Conservation (phyloP, 2,113 vertebrate genomes). For the Cricetomys ansorgei region DNA sequence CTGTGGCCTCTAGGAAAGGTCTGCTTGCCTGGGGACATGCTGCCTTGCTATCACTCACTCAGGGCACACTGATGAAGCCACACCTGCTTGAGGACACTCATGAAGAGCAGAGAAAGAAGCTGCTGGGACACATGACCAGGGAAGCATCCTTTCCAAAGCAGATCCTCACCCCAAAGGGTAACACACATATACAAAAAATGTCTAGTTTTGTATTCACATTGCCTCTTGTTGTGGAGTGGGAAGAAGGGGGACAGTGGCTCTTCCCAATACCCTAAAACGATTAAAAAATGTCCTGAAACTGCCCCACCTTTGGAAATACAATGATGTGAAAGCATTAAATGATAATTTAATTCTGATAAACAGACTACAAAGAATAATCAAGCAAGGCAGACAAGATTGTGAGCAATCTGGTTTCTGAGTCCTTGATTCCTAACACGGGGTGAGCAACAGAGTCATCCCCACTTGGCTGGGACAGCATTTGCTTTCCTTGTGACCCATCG, state of each 20-base stretch:
- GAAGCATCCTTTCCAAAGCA: neutral
- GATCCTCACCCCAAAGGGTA: neutral
- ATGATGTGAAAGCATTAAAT: neutral
- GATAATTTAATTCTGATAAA: neutral
- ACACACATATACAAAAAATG: neutral
- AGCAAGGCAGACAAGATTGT: neutral
- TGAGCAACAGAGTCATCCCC: neutral
- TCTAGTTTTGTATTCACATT: neutral
- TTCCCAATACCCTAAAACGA: neutral
- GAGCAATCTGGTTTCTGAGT: neutral
- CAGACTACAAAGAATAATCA: neutral
- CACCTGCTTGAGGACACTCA: neutral
- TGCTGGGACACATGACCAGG: neutral
- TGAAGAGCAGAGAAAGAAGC: neutral
- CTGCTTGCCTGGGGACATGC: neutral
- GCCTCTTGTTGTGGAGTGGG: neutral
- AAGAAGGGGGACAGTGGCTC: neutral
- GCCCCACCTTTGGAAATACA: neutral
- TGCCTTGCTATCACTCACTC: neutral
- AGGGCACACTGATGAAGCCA: neutral
- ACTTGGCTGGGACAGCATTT: neutral
- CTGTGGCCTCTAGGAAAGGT: neutral
- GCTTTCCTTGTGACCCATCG: conserved; percentile 23
- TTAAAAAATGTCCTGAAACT: neutral
- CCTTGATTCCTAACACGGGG: neutral